Base-by-base conservation (phyloP, 2,888 invertebrate genomes). In the Idaea biselata region DNA sequence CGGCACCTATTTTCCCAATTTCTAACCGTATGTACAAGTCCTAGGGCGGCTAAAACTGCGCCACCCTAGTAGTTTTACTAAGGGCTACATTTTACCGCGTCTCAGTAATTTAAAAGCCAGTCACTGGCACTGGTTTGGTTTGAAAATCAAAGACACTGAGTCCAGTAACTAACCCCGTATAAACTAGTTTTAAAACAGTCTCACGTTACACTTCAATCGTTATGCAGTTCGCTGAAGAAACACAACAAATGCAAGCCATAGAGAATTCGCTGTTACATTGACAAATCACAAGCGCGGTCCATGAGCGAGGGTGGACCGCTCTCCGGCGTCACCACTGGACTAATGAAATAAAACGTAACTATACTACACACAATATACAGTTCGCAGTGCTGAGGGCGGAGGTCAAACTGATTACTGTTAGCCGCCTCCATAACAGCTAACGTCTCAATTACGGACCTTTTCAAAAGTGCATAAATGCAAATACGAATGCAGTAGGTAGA, bases 371-470 rank as follows among this genome's bases (percentile, higher is more conserved):
- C 1, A 3, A 25, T 25, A 25, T 1, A 8, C 6, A 56, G 18
- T 56, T 56, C 56, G 56, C 56, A 56, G 17, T 56, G 56, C 56
- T 18, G 8, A 56, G 56, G 56, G 18, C 18, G 56, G 56, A 56
- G 56, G 56, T 56, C 18, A 56, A 56, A 56, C 17, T 56, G 56
- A 56, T 18, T 18, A 18, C 7, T 16, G 18, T 14, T 11, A 44
- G 44, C 44, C 44, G 11, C 44, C 14, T 44, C 14, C 44, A 11
- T 18, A 18, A 56, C 56, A 56, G 18, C 56, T 17, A 55, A 17
- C 18, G 18, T 18, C 56, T 18, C 18, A 56, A 56, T 56, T 18
- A 56, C 11, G 56, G 18, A 17, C 18, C 44, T 44, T 32, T 44
- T 44, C 44, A 44, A 44, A 44, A 11, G 44, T 44, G 44, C 44